phyloP scores from a whole-genome alignment of 2,797 vertebrate genomes.

The Mallotus villosus region DNA sequence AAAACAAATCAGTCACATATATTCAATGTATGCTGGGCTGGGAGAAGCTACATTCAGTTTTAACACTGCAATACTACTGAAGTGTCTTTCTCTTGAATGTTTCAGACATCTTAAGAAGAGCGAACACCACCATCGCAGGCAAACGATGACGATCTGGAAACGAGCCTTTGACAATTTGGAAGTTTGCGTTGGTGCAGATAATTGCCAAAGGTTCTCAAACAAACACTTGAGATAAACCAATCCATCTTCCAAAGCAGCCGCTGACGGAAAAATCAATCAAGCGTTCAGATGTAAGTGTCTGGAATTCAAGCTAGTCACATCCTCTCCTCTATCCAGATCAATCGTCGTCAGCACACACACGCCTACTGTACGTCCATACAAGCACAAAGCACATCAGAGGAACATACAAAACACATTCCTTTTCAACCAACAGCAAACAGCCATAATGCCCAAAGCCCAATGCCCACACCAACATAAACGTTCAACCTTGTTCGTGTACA shows the following conservation, averaged over 20 bases:
- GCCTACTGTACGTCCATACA: not conserved
- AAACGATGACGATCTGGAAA: no score
- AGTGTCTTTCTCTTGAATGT: conserved; percentile 6
- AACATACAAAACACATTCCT: not conserved
- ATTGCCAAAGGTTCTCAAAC: conserved; percentile 46
- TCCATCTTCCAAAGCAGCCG: conserved; percentile 47
- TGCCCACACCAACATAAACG: not conserved
- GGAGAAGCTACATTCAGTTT: conserved; percentile 7
- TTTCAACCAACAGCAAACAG: not conserved
- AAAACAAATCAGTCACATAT: conserved; percentile 15
- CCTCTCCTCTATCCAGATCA: conserved; percentile 32
- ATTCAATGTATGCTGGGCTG: conserved; percentile 22
- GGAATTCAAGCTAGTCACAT: conserved; percentile 40
- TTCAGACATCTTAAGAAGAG: no score
- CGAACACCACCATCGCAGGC: no score
- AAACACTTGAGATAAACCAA: conserved; percentile 34
- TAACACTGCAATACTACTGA: conserved; percentile 15
- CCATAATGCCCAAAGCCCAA: not conserved
- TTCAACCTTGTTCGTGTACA: not conserved
- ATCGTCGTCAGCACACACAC: conserved; percentile 31
- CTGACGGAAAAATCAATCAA: conserved; percentile 32
- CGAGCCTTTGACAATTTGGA: not conserved
- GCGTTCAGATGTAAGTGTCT: conserved; percentile 28
- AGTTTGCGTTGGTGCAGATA: conserved; percentile 40
- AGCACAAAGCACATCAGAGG: conserved; percentile 25